phyloP scores from a whole-genome alignment of 2,113 vertebrate genomes.

The Mormyrus lacerda region DNA sequence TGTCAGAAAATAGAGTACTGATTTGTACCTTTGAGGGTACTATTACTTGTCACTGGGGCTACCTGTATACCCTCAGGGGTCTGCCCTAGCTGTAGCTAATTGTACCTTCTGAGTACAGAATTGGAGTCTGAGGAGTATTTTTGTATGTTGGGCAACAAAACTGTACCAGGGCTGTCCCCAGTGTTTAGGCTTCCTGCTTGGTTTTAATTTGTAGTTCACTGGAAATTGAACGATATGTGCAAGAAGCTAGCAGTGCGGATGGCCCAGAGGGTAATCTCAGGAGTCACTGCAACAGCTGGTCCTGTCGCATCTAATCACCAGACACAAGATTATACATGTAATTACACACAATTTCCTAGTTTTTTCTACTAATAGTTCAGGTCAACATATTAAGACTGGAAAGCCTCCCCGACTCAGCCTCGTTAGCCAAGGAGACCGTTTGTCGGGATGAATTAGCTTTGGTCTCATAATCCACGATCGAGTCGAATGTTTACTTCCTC shows the following conservation, averaged over 20 bases:
- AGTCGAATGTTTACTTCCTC: neutral
- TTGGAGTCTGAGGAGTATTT: neutral
- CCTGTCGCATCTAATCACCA: constrained; percentile 32
- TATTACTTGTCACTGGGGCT: neutral
- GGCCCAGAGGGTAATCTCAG: constrained; percentile 24
- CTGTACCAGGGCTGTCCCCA: neutral
- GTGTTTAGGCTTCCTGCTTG: neutral
- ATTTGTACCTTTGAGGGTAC: neutral
- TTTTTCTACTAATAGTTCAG: constrained; percentile 8
- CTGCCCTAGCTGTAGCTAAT: neutral
- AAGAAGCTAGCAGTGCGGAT: neutral
- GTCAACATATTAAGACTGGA: neutral
- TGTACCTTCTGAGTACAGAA: neutral
- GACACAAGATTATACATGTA: constrained; percentile 38
- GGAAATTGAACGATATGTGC: neutral
- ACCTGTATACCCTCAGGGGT: neutral
- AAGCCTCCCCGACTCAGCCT: neutral
- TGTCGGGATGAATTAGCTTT: constrained; percentile 21
- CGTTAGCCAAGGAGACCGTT: constrained; percentile 4
- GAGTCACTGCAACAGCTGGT: constrained; percentile 38
- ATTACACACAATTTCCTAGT: constrained; percentile 29
- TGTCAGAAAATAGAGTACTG: neutral
- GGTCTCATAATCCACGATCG: neutral
- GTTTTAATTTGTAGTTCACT: neutral
- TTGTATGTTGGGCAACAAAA: neutral